phyloP scores from a whole-genome alignment of 2,113 vertebrate species.

The Peromyscus californicus region DNA sequence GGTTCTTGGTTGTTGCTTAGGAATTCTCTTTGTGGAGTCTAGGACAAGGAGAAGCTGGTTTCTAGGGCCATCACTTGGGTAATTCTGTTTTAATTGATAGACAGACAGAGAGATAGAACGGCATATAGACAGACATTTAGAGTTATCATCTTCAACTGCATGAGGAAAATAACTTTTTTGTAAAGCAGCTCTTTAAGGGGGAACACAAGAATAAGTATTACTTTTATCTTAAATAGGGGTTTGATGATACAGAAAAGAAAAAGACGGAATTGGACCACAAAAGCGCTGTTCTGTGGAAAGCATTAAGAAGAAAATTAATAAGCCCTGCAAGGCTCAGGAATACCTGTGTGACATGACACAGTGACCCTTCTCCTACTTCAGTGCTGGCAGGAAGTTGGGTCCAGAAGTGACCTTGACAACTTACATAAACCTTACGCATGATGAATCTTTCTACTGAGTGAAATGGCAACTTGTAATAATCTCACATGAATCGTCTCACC shows the following conservation, averaged over 20 bases:
- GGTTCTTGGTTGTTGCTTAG: no score
- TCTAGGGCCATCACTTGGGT: not conserved
- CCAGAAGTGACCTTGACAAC: not conserved
- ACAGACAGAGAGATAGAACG: not conserved
- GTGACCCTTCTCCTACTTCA: not conserved
- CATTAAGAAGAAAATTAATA: not conserved
- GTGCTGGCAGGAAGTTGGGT: not conserved
- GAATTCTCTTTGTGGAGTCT: not conserved
- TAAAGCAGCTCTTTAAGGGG: not conserved
- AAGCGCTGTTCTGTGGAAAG: not conserved
- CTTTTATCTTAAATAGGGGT: conserved; percentile 21
- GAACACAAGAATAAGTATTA: conserved; percentile 11
- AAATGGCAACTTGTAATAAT: not conserved
- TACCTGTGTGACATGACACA: not conserved
- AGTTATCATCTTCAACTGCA: not conserved
- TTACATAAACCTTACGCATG: not conserved
- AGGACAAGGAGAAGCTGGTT: not conserved
- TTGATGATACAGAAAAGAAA: conserved; percentile 1
- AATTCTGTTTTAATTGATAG: not conserved
- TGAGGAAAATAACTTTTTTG: not conserved
- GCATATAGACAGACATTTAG: not conserved
- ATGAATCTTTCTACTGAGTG: not conserved
- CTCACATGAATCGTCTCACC: not conserved
- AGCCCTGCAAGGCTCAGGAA: not conserved
- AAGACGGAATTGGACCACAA: not conserved